Percentiles rank a stretch among this genome's conserved stretches.
phyloP scores from a whole-genome alignment of 2,888 invertebrate species.

The Salpingus planirostris region DNA sequence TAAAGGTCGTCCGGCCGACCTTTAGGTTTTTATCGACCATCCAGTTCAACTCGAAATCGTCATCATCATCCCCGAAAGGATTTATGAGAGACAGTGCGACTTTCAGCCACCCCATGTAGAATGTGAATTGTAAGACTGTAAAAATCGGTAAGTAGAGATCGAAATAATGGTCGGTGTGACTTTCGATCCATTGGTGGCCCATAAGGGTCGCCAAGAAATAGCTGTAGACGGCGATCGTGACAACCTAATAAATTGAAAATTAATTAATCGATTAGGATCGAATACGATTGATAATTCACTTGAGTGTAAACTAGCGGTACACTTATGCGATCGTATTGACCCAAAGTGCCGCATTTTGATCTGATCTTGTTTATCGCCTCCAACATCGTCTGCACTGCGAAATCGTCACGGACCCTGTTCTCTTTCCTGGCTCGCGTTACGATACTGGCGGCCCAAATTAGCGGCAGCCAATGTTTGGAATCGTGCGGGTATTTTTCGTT shows the following conservation, averaged over 20 bases:
- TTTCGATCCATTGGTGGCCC: slow-evolving; percentile 79
- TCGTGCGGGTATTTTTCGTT: slow-evolving; percentile 75
- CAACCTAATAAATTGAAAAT: slow-evolving; percentile 44
- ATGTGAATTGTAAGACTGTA: slow-evolving; percentile 78
- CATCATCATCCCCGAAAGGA: slow-evolving; percentile 87
- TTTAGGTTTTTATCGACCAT: slow-evolving; percentile 83
- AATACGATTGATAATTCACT: slow-evolving; percentile 37
- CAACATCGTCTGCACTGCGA: slow-evolving; percentile 84
- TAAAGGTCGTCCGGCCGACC: no score
- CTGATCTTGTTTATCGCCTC: slow-evolving; percentile 81
- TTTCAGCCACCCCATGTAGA: slow-evolving; percentile 87
- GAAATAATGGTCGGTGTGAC: slow-evolving; percentile 50
- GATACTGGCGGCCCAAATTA: slow-evolving; percentile 87
- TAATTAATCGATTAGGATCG: neutral
- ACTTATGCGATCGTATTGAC: slow-evolving; percentile 71
- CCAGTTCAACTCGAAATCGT: slow-evolving; percentile 90
- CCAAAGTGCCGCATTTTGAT: slow-evolving; percentile 65
- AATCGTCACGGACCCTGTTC: slow-evolving; percentile 84
- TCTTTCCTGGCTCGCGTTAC: slow-evolving; percentile 84
- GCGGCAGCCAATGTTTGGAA: slow-evolving; percentile 84
- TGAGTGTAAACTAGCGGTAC: slow-evolving; percentile 78
- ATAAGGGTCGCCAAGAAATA: slow-evolving; percentile 83
- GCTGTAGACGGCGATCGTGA: slow-evolving; percentile 90
- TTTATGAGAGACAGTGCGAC: slow-evolving; percentile 87
- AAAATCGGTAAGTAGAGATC: slow-evolving; percentile 88